Conservation (phyloP, 2,113 vertebrate species). For the Thomomys bottae region DNA sequence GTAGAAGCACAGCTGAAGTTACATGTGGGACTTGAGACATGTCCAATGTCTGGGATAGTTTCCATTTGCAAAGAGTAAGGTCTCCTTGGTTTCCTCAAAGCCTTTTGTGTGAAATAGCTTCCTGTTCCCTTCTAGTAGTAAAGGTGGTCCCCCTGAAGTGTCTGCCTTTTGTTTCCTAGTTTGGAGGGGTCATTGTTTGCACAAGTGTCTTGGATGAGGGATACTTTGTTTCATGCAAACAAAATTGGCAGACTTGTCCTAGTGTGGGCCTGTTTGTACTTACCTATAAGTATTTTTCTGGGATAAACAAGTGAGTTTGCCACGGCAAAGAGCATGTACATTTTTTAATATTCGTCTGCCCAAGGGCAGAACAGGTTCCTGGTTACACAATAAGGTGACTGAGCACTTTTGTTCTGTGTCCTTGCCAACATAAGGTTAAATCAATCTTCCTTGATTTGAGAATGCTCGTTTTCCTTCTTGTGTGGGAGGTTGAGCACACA, state of each 20-base stretch:
- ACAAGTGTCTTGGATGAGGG: background rate
- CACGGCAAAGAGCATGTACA: background rate
- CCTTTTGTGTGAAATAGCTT: background rate
- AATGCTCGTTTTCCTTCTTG: background rate
- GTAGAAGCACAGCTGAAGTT: background rate
- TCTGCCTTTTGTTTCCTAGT: background rate
- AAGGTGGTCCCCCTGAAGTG: background rate
- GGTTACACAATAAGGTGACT: background rate
- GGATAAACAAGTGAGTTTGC: background rate
- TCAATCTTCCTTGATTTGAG: background rate
- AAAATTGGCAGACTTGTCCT: background rate
- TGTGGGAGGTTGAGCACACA: background rate
- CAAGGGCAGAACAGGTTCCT: background rate
- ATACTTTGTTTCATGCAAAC: background rate
- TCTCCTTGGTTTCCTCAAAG: slow-evolving; percentile 52
- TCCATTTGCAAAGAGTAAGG: background rate
- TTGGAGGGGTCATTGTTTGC: background rate
- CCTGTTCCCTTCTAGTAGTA: background rate
- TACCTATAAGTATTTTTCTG: background rate
- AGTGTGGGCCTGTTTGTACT: background rate
- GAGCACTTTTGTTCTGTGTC: background rate
- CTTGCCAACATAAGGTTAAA: background rate
- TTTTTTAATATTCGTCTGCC: slow-evolving; percentile 1
- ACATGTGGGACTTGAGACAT: background rate
- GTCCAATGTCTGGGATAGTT: background rate